Conservation (phyloP, 2,797 vertebrate species). For the Euthynnus affinis region DNA sequence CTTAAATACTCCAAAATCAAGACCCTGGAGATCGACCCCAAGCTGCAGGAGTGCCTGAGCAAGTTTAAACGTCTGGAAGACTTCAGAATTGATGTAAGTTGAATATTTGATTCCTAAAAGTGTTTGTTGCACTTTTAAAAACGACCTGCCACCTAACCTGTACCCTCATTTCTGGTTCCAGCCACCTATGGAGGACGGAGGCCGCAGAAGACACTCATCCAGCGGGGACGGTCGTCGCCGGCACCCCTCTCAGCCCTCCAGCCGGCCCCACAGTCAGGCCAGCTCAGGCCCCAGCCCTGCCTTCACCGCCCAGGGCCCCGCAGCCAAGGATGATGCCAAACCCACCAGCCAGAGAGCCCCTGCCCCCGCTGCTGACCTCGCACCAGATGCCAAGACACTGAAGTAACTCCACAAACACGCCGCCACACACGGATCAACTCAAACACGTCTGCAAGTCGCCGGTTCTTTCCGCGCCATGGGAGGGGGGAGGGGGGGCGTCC, state of each 20-base stretch:
- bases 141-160: not conserved
- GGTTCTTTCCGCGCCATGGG: slow-evolving; percentile 62
- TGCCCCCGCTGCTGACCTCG: slow-evolving; percentile 54
- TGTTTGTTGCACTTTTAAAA: too few relatives aligned
- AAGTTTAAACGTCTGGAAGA: slow-evolving; percentile 98
- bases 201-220: slow-evolving; percentile 90
- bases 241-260: slow-evolving; percentile 92
- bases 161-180: slow-evolving; percentile 70
- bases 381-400: slow-evolving; percentile 87
- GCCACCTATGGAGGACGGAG: slow-evolving; percentile 97
- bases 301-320: slow-evolving; percentile 71
- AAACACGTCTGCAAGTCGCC: slow-evolving; percentile 57
- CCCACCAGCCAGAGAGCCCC: slow-evolving; percentile 83
- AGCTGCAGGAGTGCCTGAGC: slow-evolving; percentile 94
- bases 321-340: slow-evolving; percentile 91
- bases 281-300: slow-evolving; percentile 72
- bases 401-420: slow-evolving; percentile 75
- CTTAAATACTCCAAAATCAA: slow-evolving; percentile 99
- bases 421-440: slow-evolving; percentile 56
- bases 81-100: slow-evolving; percentile 96
- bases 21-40: slow-evolving; percentile 94
- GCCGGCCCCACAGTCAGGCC: slow-evolving; percentile 83
- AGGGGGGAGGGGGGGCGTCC: slow-evolving; percentile 59
- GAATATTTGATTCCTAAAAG: too few relatives aligned
- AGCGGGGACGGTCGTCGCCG: slow-evolving; percentile 92